A percentile compares a stretch with the other conserved stretches of the same genome.
These are phyloP conservation scores for Cyanistes caeruleus DNA, from an alignment of 2,113 vertebrate species.

Conservation along the genomic window DNA sequence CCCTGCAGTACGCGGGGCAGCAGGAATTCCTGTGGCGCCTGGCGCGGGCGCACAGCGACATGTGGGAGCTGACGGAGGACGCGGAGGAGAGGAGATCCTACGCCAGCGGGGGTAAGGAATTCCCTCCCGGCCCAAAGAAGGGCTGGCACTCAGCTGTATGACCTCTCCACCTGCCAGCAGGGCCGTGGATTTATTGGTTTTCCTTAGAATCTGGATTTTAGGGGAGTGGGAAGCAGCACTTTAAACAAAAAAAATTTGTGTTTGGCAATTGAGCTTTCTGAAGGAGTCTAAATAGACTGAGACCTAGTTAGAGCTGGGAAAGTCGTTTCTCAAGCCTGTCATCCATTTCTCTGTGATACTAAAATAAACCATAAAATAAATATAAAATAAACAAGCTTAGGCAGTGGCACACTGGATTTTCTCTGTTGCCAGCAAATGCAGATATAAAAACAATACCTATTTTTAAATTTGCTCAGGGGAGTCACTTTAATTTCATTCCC, in stretches of 20 bases:
- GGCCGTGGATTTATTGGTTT: rapidly evolving
- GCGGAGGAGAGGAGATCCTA: constrained; percentile 80
- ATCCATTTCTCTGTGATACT: not conserved
- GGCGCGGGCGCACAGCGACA: constrained; percentile 88
- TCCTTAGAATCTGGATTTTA: not conserved
- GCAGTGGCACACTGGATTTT: not conserved
- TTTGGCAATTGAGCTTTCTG: not conserved
- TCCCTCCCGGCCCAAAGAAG: rapidly evolving
- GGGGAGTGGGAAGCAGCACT: not conserved
- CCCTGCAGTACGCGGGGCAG: constrained; percentile 78
- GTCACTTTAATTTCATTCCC: not conserved
- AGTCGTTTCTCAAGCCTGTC: not conserved
- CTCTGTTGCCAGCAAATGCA: not conserved
- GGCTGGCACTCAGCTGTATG: rapidly evolving
- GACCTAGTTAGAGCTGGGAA: not conserved
- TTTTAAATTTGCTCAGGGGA: not conserved
- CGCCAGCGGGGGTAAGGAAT: constrained; percentile 50
- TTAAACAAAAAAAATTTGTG: rapidly evolving
- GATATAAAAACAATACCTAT: not conserved
- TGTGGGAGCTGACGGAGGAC: constrained; percentile 80
- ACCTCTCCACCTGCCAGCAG: not conserved
- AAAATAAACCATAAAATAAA: not conserved
- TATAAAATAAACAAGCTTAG: not conserved
- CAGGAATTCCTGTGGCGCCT: constrained; percentile 90
- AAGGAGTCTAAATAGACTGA: not conserved